A percentile compares a stretch with the other conserved stretches of the same genome.
These are phyloP conservation scores for Loripinus fragilis DNA, from an alignment of 2,888 invertebrate genomes.

Conservation along the genomic window DNA sequence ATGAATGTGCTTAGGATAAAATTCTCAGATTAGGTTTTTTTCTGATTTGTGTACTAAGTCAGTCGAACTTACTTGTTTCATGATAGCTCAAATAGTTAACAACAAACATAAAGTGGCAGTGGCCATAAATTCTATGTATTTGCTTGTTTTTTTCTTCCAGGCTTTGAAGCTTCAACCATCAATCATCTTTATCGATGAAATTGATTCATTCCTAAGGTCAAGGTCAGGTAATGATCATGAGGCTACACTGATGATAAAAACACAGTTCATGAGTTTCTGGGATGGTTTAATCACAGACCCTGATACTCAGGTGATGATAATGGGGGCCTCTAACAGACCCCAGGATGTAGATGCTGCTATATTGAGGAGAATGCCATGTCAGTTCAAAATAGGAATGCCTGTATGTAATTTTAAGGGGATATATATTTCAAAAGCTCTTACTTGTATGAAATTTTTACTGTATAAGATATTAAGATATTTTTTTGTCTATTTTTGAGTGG, in stretches of 20 bases:
- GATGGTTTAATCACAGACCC: constrained; percentile 97
- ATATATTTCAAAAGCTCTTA: no score
- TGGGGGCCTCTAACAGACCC: constrained; percentile 99
- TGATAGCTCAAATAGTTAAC: no score
- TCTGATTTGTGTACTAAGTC: no score
- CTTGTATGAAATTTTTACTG: no score
- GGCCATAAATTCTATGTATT: no score
- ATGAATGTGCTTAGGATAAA: no score
- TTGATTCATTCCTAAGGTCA: constrained; percentile 97
- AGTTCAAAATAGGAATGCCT: constrained; percentile 80
- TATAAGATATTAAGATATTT: no score
- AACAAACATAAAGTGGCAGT: no score
- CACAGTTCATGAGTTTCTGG: constrained; percentile 99
- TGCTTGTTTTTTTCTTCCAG: constrained; percentile 77
- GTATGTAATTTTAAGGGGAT: no score
- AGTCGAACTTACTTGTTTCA: no score
- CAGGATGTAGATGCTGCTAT: constrained; percentile 98
- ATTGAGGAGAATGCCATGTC: constrained; percentile 95
- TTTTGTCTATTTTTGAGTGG: no score
- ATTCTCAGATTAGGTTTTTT: no score
- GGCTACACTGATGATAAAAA: constrained; percentile 99
- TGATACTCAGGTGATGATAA: constrained; percentile 87
- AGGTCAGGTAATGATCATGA: constrained; percentile 97
- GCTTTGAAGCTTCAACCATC: constrained; percentile 96
- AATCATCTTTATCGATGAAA: constrained; percentile 98